Base-by-base conservation (phyloP, 2,888 invertebrate species). In the Parnassius apollo region DNA sequence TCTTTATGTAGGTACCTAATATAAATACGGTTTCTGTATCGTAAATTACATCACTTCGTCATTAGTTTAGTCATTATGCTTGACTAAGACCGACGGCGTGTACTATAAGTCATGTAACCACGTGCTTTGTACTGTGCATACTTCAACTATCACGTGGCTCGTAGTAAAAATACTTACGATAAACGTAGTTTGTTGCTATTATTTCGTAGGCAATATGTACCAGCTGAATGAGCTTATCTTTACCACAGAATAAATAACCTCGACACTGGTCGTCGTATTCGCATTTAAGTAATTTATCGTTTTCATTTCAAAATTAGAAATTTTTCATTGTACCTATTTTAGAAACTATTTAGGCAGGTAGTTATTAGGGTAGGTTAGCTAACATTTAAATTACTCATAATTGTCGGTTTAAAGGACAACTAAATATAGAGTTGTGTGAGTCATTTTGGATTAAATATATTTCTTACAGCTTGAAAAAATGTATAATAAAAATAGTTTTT, bases 61-160 rank as follows among this genome's bases (percentile, higher is more conserved):
- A 65, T 69, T 51, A 56, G 66, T 61, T 25, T 51, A 56, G 66
- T 61, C 65, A 74, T 75, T 77, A 65, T 69, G 72, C 69, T 71
- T 71, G 69, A 75, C 70, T 68, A 70, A 71, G 64, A 59, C 66
- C 61, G 65, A 62, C 66, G 66, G 61, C 52, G 69, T 25, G 4
- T 25, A 25, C 25, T 25, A 4, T 72, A 72, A 68, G 66, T 73
- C 71, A 69, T 70, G 67, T 63, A 63, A 74, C 69, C 75, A 78
- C 76, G 77, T 76, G 74, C 62, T 70, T 42, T 52, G 56, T 51
- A 63, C 56, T 65, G 71, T 69, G 68, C 69, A 66, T 68, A 73
- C 64, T 66, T 58, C 68, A 66, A 66, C 69, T 61, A 66, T 74
- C 79, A 80, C 72, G 77, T 74, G 76, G 76, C 69, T 75, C 62